Base-by-base conservation (phyloP, 2,797 vertebrate species). In the Anguilla pacifica region DNA sequence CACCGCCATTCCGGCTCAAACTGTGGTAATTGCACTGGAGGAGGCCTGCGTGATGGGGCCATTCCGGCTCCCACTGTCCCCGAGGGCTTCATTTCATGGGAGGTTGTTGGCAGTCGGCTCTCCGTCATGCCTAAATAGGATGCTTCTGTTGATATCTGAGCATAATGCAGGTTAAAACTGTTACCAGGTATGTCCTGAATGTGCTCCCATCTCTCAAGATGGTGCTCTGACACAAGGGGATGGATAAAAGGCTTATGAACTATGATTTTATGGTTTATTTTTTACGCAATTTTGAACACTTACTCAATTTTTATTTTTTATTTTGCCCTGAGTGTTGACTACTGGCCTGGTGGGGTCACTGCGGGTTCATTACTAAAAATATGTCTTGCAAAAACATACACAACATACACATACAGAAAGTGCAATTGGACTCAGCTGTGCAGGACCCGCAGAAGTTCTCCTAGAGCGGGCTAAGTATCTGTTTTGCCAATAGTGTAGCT, bases 301-400 rank as follows among this genome's bases (percentile, higher is more conserved):
- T 91, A 89, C 88, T 91, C 90, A 35, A 35, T 39, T 39, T 39
- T 2, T 90, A 90, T 86, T 88, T 93, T 92, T 92, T 91, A 92
- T 92, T 92, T 88, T 92, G 89, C 92, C 92, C 93, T 93, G 94
- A 92, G 51, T 51, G 51, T 91, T 91, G 89, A 90, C 91, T 74
- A 89, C 88, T 89, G 39, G 86, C 89, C 89, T 91, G 89, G 89
- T 90, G 81, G 90, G 91, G 88, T 89, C 46, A 35, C 87, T 77
- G 89, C 85, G 87, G 59, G 15, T 61, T 61, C 6, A 6, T 51
- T 51, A 61, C 59, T 2, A 17, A 61, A 61, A 22, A 61, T 17
- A 61, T 22, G 22, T 17, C 59, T 51, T 6, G 51, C 59, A 61
- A 61, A 22, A 61, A 61, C 15, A 61, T 61, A 61, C 13, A 61